Evolutionary conservation across 2,888 invertebrate species (phyloP), one percentile per base, ranked within the genome.

Genomic region (Lamproptera curius): DNA sequence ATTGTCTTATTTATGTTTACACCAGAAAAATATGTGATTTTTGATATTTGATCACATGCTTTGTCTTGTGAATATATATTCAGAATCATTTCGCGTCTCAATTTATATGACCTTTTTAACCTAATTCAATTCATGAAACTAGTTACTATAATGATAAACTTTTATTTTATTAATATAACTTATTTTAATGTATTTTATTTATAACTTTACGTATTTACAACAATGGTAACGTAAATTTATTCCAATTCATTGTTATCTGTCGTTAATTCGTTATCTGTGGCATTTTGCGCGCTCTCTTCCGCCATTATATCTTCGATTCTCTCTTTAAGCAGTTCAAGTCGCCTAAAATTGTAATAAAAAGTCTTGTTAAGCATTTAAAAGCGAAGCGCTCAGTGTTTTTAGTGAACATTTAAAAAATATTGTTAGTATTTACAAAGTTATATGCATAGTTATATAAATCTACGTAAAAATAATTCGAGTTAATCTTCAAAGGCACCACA

Each of bases 251-350:
- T 6, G 3, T 20, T 20, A 20, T 20, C n/a, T n/a, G n/a, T n/a
- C n/a, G n/a, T 39, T 16, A 42, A 16, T 35, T 35, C 35, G 13
- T 39, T 46, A 42, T 50, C 48, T 35, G 46, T 40, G 31, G 31
- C 11, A 16, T 10, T 46, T 38, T 51, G 48, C 31, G 43, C 16
- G 40, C 43, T 51, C 46, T 51, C 53, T 1, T 48, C 48, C 16
- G 53, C 51, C 72, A 81, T 79, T 54, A 73, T 75, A 47, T 77
- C 82, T 66, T 81, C 81, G 51, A 85, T 68, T 53, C 70, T 72
- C 44, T 58, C 46, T 78, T 75, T 82, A 61, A 85, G 78, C 59
- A 51, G 69, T 63, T 63, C 60, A 61, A 85, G 76, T 46, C 80
- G 78, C 68, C 84, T 84, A 84, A 59, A 81, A 82, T 55, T 55